phyloP scores from a whole-genome alignment of 2,113 vertebrate genomes.

The Kobus ellipsiprymnus region DNA sequence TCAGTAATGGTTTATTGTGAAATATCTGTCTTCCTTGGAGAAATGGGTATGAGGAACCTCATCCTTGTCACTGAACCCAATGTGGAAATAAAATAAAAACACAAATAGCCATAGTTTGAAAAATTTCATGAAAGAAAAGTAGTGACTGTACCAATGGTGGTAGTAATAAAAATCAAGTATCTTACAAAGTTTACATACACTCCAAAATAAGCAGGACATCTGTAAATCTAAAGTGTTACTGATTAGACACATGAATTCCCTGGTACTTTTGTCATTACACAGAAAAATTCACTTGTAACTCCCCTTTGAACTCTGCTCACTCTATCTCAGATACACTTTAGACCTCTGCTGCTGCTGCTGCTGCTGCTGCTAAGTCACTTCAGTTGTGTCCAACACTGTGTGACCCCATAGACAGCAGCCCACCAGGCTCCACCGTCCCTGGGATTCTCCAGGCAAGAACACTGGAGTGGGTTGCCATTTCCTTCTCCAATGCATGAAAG shows the following conservation, averaged over 20 bases:
- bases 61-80: not conserved
- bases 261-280: not conserved
- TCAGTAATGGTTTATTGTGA: not conserved
- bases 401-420: no score
- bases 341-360: not conserved
- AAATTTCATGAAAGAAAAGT: not conserved
- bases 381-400: rapidly evolving
- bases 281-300: not conserved
- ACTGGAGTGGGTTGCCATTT: no score
- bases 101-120: not conserved
- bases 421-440: rapidly evolving
- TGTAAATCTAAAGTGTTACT: not conserved
- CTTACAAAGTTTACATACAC: not conserved
- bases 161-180: not conserved
- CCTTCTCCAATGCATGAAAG: no score
- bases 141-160: not conserved
- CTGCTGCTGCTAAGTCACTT: no score
- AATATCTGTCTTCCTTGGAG: not conserved
- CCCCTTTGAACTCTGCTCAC: not conserved
- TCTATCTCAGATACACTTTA: not conserved
- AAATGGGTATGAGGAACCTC: not conserved
- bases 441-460: no score
- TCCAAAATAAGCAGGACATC: not conserved
- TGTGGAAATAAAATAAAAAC: not conserved
- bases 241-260: not conserved